Evolutionary conservation across 1,140 invertebrate species (phyloP), one percentile per base, ranked within the genome.

Genomic region (Ceratoteleas bidentatus): DNA sequence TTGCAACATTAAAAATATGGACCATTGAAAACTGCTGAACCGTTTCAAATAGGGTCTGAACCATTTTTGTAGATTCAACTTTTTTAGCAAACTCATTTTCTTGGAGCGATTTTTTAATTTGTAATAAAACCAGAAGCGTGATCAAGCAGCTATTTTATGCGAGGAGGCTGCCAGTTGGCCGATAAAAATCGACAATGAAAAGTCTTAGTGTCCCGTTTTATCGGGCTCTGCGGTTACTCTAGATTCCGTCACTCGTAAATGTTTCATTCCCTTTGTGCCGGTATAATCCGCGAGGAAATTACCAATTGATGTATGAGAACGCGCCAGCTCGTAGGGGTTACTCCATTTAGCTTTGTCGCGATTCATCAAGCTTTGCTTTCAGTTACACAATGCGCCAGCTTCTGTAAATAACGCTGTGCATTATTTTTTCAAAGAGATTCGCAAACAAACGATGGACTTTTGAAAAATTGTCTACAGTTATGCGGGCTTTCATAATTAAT

Each of bases 131-230:
- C 38, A 54, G 24, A 45, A 24, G 43, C 10, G 36, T 52, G 36
- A 34, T n/a, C 40, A 56, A 81, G 40, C 4, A 56, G 24, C 32
- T 62, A 83, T 70, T 78, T 45, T 84, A 58, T 86, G 86, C 86
- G 85, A 88, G 75, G 86, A 85, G 60, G 45, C 70, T 53, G 16
- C 52, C 58, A 56, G 62, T 40, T 62, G 69, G 38, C 10, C 64
- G 74, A 87, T 89, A 89, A 88, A 88, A 88, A 88, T 88, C 83
- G 78, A 64, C 84, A 85, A 81, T 88, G 82, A 89, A 89, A 88
- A 74, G 83, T 84, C 61, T 50, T 40, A 45, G 38, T 45, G 53
- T 70, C 58, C 72, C 15, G 65, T 82, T 66, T 76, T 73, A 65
- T 74, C 57, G 49, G 11, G 5, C 58, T 70, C 45, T 10, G 54